Conservation (phyloP, 2,797 vertebrate genomes). For the Clarias fuscus region DNA sequence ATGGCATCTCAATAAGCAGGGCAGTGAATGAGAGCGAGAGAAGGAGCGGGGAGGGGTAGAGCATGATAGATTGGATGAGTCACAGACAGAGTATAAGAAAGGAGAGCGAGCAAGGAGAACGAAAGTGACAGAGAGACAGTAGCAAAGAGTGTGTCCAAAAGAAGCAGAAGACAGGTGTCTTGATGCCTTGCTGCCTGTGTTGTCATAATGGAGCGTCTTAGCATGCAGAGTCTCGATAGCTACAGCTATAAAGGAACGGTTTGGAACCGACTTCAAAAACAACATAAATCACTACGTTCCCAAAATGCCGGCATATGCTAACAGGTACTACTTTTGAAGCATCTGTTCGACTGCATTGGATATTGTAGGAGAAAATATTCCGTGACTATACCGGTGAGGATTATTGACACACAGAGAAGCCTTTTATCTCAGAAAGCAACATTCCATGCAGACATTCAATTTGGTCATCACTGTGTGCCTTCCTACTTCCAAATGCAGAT, state of each 20-base stretch:
- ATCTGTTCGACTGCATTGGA: background rate
- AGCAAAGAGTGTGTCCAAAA: conserved; percentile 19
- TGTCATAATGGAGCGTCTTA: background rate
- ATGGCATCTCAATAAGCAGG: conserved; percentile 48
- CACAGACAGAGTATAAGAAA: conserved; percentile 13
- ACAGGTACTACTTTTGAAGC: background rate
- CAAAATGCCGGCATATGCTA: background rate
- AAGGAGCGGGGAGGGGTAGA: background rate
- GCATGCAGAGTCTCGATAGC: background rate
- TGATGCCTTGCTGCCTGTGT: background rate
- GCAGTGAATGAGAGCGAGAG: conserved; percentile 26
- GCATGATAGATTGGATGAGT: conserved; percentile 44
- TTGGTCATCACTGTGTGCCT: background rate
- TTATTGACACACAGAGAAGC: background rate
- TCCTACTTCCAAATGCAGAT: background rate
- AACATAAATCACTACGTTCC: background rate
- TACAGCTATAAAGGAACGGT: background rate
- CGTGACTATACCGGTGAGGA: background rate
- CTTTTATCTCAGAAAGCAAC: background rate
- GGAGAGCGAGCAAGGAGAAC: background rate
- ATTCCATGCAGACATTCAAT: background rate
- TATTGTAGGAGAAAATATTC: background rate
- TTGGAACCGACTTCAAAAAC: background rate
- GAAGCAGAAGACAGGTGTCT: background rate
- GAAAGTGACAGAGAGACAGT: conserved; percentile 19